Evolutionary conservation across 2,113 vertebrate species (phyloP).

Genomic region (Nesogale talazaci): DNA sequence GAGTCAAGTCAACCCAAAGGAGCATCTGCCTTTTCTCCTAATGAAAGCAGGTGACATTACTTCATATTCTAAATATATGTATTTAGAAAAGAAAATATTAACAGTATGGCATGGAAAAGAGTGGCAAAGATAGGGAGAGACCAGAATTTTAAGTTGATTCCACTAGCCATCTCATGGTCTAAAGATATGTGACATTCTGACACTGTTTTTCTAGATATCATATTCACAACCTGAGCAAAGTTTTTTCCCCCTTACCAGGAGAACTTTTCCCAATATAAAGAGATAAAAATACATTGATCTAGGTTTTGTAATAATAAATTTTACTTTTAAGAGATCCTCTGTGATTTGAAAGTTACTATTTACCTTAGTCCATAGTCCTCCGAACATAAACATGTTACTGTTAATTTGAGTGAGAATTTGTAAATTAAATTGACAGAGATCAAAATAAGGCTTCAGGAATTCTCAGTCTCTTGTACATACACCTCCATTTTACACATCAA

Average conservation of each 20-base stretch:
- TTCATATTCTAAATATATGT: too few species aligned
- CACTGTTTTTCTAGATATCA: too few species aligned
- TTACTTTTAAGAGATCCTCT: constrained; percentile 6
- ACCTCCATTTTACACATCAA: constrained; percentile 43
- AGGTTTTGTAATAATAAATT: background rate
- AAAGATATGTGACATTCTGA: too few species aligned
- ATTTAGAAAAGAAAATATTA: too few species aligned
- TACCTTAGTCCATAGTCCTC: background rate
- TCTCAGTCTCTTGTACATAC: constrained; percentile 17
- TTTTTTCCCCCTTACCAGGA: background rate
- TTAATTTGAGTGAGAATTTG: constrained; percentile 47
- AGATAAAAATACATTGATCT: constrained; percentile 39
- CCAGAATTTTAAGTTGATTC: constrained; percentile 4
- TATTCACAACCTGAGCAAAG: background rate
- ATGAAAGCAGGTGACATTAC: background rate
- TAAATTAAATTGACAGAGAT: constrained; percentile 36
- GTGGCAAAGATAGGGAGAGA: background rate
- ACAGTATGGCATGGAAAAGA: too few species aligned
- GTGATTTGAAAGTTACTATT: constrained; percentile 29
- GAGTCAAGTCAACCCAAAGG: background rate
- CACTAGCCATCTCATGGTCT: background rate
- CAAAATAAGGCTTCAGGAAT: constrained; percentile 60
- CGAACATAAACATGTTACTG: constrained; percentile 21
- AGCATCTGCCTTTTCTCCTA: background rate
- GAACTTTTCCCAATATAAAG: background rate